These are phyloP conservation scores for Oncorhynchus tshawytscha DNA, from an alignment of 2,113 vertebrate genomes.

Conservation along the genomic window DNA sequence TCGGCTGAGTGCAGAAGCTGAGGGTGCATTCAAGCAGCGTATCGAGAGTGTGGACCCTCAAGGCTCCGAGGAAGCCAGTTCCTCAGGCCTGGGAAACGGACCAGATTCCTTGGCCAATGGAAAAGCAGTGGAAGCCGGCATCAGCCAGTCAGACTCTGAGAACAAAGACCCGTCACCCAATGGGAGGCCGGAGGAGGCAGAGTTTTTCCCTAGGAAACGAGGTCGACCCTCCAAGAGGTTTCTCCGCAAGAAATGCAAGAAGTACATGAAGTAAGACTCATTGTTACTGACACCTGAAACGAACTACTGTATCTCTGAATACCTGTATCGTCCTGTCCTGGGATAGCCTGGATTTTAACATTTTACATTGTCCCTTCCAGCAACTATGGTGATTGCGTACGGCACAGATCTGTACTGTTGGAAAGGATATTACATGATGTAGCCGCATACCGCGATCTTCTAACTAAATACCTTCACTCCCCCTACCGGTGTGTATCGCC, in stretches of 20 bases:
- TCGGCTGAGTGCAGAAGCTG: conserved; percentile 66
- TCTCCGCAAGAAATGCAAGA: conserved; percentile 93
- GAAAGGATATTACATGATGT: too few relatives aligned
- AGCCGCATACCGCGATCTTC: too few relatives aligned
- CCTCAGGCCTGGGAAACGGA: conserved; percentile 72
- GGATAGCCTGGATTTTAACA: too few relatives aligned
- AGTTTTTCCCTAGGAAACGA: conserved; percentile 73
- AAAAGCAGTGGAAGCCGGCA: conserved; percentile 66
- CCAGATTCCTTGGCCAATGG: conserved; percentile 15
- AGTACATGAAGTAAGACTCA: conserved; percentile 79
- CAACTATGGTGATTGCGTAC: too few relatives aligned
- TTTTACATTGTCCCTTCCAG: too few relatives aligned
- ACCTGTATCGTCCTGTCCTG: too few relatives aligned
- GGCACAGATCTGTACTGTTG: too few relatives aligned
- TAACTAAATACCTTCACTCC: too few relatives aligned
- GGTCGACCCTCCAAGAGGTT: conserved; percentile 90
- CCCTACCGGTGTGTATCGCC: conserved; percentile 34
- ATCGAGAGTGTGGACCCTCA: conserved; percentile 57
- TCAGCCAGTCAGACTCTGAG: conserved; percentile 87
- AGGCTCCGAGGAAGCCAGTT: conserved; percentile 78
- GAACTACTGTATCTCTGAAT: too few relatives aligned
- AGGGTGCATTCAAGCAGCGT: conserved; percentile 33
- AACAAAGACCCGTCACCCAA: conserved; percentile 85
- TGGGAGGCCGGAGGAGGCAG: conserved; percentile 56
- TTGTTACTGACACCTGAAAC: not conserved